Percentiles rank a stretch among this genome's conserved stretches.
These are phyloP conservation scores for Caradrina kadenii DNA, from an alignment of 2,888 invertebrate genomes.

Conservation along the genomic window DNA sequence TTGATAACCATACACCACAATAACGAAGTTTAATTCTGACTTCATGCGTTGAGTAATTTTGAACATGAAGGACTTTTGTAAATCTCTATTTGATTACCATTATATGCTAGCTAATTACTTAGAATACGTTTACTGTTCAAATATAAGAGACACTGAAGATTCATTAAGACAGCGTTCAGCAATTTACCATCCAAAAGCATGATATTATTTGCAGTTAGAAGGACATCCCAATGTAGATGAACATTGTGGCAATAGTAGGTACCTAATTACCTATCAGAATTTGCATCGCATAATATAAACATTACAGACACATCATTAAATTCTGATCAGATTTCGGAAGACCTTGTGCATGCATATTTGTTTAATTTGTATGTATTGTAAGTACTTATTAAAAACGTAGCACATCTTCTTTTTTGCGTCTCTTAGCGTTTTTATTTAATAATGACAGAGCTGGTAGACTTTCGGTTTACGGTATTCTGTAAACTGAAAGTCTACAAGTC, in stretches of 20 bases:
- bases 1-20: constrained; percentile 36
- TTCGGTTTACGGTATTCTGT: too few species aligned
- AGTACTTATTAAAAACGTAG: not conserved
- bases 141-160: constrained; percentile 31
- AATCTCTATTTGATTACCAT: constrained; percentile 17
- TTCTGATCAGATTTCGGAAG: constrained; percentile 19
- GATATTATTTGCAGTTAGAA: constrained; percentile 10
- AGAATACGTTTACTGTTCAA: not conserved
- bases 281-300: constrained; percentile 14
- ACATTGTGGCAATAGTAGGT: constrained; percentile 12
- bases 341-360: constrained; percentile 12
- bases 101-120: constrained; percentile 14
- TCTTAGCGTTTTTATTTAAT: too few species aligned
- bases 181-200: constrained; percentile 13
- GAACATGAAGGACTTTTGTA: not conserved
- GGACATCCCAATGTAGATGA: constrained; percentile 8
- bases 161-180: constrained; percentile 29
- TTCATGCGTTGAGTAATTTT: constrained; percentile 12
- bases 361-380: constrained; percentile 3
- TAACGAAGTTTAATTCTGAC: not conserved
- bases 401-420: too few species aligned
- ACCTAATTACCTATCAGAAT: constrained; percentile 2
- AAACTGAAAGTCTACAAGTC: too few species aligned
- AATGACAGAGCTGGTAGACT: too few species aligned
- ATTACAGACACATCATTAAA: constrained; percentile 21